These are phyloP conservation scores for Episyrphus balteatus DNA, from an alignment of 1,140 invertebrate genomes.

Conservation along the genomic window DNA sequence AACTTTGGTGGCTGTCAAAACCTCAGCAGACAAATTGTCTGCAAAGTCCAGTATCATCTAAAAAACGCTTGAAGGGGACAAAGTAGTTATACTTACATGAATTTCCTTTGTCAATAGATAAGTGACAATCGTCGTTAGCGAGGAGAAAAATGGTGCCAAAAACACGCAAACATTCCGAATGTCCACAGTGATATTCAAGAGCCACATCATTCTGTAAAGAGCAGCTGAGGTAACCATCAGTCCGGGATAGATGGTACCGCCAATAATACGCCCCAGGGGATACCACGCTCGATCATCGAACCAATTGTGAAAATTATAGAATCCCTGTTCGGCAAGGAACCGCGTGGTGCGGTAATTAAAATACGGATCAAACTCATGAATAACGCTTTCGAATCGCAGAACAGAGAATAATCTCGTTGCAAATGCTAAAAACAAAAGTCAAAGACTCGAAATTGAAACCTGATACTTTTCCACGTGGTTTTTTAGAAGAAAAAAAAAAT, in stretches of 20 bases:
- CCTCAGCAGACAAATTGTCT: too few relatives aligned
- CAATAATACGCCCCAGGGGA: conserved; percentile 92
- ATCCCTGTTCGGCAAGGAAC: conserved; percentile 89
- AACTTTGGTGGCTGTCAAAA: too few relatives aligned
- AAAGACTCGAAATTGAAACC: neutral
- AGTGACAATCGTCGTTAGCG: conserved; percentile 89
- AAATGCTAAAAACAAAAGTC: conserved; percentile 65
- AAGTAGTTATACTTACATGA: conserved; percentile 65
- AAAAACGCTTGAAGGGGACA: too few relatives aligned
- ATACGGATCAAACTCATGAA: conserved; percentile 98
- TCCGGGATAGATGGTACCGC: conserved; percentile 95
- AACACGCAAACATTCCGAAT: conserved; percentile 98
- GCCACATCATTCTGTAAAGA: conserved; percentile 78
- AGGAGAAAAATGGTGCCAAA: conserved; percentile 93
- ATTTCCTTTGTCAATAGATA: conserved; percentile 94
- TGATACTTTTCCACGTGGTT: neutral
- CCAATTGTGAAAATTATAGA: conserved; percentile 98
- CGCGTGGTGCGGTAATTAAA: conserved; percentile 97
- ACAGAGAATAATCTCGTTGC: conserved; percentile 91
- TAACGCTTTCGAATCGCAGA: conserved; percentile 93
- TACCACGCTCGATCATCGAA: conserved; percentile 99
- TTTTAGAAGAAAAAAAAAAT: too few relatives aligned
- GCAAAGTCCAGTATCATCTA: too few relatives aligned
- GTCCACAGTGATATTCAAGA: conserved; percentile 88
- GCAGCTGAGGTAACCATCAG: conserved; percentile 95